A percentile compares a stretch with the other conserved stretches of the same genome.
These are phyloP conservation scores for Drosophila burlai DNA, from an alignment of 1,140 invertebrate species.

Conservation along the genomic window DNA sequence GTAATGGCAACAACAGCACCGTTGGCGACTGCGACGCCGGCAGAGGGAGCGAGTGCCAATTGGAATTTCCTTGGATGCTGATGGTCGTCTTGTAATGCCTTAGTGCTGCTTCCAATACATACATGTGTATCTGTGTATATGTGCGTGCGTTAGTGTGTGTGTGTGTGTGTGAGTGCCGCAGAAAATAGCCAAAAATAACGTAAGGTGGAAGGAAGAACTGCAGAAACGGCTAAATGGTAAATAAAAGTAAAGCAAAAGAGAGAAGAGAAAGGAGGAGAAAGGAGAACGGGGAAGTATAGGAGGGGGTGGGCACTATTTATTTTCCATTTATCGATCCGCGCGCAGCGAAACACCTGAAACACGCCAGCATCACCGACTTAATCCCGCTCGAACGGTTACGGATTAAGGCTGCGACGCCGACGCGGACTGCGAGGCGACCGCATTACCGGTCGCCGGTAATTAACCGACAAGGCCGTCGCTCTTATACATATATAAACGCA, in stretches of 20 bases:
- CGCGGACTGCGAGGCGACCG: slow-evolving; percentile 33
- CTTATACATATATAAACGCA: slow-evolving; percentile 2
- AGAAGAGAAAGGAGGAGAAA: neutral
- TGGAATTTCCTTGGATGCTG: slow-evolving; percentile 50
- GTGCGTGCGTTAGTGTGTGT: slow-evolving; percentile 4
- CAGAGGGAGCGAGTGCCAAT: slow-evolving; percentile 22
- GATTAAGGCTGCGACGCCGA: slow-evolving; percentile 52
- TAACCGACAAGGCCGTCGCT: slow-evolving; percentile 48
- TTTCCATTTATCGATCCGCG: slow-evolving; percentile 37
- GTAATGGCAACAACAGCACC: slow-evolving; percentile 27
- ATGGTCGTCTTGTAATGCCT: slow-evolving; percentile 41
- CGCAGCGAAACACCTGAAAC: slow-evolving; percentile 23
- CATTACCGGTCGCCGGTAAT: slow-evolving; percentile 54
- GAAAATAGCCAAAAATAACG: slow-evolving; percentile 13
- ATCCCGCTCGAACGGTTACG: slow-evolving; percentile 42
- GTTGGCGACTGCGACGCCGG: neutral
- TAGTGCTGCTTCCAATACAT: slow-evolving; percentile 27
- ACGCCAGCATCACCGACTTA: slow-evolving; percentile 32
- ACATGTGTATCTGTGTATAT: slow-evolving; percentile 1
- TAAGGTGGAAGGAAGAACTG: slow-evolving; percentile 24
- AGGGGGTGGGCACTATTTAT: slow-evolving; percentile 5
- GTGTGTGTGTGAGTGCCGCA: slow-evolving; percentile 8
- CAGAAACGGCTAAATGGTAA: slow-evolving; percentile 33
- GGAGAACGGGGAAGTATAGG: neutral
- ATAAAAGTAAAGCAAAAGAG: slow-evolving; percentile 26